These are phyloP conservation scores for Drosophila cardini DNA, from an alignment of 1,140 invertebrate species.

Conservation along the genomic window DNA sequence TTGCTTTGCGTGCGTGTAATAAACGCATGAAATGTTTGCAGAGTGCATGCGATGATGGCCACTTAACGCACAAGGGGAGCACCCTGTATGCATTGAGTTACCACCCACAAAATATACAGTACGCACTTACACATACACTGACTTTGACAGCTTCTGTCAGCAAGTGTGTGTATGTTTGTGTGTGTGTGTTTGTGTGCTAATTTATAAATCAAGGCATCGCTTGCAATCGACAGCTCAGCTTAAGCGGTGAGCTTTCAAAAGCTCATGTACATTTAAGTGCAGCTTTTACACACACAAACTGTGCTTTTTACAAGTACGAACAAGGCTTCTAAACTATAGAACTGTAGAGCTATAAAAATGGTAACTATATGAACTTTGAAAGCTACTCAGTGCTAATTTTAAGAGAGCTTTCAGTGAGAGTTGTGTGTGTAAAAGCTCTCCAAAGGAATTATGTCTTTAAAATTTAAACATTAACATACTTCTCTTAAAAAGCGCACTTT, in stretches of 20 bases:
- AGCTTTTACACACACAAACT: background rate
- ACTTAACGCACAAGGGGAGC: background rate
- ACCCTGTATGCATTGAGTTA: conserved; percentile 1
- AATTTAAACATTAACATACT: background rate
- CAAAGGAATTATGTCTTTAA: too few species aligned
- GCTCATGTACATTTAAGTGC: background rate
- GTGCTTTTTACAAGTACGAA: too few species aligned
- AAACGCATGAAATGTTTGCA: conserved; percentile 14
- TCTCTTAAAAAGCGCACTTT: conserved; percentile 25
- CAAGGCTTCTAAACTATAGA: too few species aligned
- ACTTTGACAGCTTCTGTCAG: conserved; percentile 22
- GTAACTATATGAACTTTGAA: background rate
- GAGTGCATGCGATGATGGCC: conserved; percentile 8
- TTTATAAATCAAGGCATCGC: background rate
- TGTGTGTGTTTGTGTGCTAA: too few species aligned
- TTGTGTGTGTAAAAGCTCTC: background rate
- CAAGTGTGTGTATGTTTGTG: background rate
- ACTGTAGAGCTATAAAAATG: background rate
- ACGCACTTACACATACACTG: background rate
- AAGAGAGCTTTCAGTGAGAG: too few species aligned
- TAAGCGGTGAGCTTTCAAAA: conserved; percentile 11
- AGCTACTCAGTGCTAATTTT: too few species aligned
- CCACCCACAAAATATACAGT: background rate
- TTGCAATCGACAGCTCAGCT: conserved; percentile 1
- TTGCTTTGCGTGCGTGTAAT: conserved; percentile 17